These are phyloP conservation scores for Margaritifera margaritifera DNA, from an alignment of 2,888 invertebrate species.

Conservation along the genomic window DNA sequence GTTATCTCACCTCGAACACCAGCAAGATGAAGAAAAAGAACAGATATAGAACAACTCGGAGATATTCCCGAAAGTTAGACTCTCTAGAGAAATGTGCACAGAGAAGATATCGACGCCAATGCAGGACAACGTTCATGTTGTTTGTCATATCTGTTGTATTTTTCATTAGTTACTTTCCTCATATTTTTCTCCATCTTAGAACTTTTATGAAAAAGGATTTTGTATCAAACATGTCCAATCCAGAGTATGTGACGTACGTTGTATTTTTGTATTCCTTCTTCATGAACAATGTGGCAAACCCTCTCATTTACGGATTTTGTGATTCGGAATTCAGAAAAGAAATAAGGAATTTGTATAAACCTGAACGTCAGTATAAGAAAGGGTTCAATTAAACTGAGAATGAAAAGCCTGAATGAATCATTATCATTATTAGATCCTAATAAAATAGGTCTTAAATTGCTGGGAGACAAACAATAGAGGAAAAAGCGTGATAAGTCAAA, in stretches of 20 bases:
- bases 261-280: conserved; percentile 56
- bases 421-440: too few relatives aligned
- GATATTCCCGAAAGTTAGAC: too few relatives aligned
- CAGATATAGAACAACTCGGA: too few relatives aligned
- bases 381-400: too few relatives aligned
- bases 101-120: background rate
- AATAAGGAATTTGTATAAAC: conserved; percentile 9
- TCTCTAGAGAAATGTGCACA: too few relatives aligned
- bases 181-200: conserved; percentile 41
- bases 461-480: too few relatives aligned
- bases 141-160: conserved; percentile 52
- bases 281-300: conserved; percentile 54
- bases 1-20: too few relatives aligned
- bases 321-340: conserved; percentile 51
- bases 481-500: too few relatives aligned
- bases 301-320: conserved; percentile 57
- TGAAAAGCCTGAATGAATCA: too few relatives aligned
- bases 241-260: conserved; percentile 40
- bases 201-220: conserved; percentile 42
- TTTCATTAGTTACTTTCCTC: conserved; percentile 54
- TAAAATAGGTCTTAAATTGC: too few relatives aligned
- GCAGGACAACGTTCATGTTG: conserved; percentile 50
- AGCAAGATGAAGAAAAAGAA: too few relatives aligned
- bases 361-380: too few relatives aligned
- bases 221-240: conserved; percentile 28